Evolutionary conservation across 2,888 invertebrate genomes (phyloP).

Genomic region (Campoplex nolae): DNA sequence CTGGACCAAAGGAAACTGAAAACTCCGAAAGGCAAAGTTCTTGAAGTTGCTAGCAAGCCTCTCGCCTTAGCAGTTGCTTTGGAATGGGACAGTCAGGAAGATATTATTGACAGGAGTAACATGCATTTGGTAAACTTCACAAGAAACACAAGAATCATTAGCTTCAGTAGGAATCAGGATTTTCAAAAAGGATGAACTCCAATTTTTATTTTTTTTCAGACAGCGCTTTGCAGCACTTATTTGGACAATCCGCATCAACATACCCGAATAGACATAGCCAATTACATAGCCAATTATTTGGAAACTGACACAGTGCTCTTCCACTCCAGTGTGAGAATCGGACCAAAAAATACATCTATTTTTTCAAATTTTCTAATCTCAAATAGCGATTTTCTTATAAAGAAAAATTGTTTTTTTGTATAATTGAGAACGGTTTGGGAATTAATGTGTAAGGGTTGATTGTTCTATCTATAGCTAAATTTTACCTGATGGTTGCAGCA

Average conservation of each 20-base stretch:
- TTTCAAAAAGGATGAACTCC: not conserved
- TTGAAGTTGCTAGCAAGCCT: conserved; percentile 93
- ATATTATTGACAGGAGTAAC: conserved; percentile 90
- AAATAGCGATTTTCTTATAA: not conserved
- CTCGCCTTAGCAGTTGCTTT: conserved; percentile 96
- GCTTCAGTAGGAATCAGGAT: not conserved
- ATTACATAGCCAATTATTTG: conserved; percentile 92
- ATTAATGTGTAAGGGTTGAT: too few relatives aligned
- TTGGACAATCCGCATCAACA: conserved; percentile 96
- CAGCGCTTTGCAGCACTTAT: conserved; percentile 95
- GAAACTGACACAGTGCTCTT: conserved; percentile 94
- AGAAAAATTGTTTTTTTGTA: not conserved
- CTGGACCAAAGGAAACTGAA: conserved; percentile 95
- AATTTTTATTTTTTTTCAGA: conserved; percentile 86
- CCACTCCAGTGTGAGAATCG: conserved; percentile 88
- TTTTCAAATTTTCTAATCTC: not conserved
- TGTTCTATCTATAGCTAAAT: too few relatives aligned
- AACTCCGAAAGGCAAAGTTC: conserved; percentile 93
- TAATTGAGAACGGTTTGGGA: not conserved
- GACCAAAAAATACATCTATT: not conserved
- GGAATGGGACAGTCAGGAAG: conserved; percentile 96
- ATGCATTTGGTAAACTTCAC: conserved; percentile 93
- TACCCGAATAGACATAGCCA: conserved; percentile 90
- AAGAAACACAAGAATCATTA: not conserved
- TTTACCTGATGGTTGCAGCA: too few relatives aligned